Evolutionary conservation across 2,797 vertebrate genomes (phyloP).

Genomic region (Erpetoichthys calabaricus): DNA sequence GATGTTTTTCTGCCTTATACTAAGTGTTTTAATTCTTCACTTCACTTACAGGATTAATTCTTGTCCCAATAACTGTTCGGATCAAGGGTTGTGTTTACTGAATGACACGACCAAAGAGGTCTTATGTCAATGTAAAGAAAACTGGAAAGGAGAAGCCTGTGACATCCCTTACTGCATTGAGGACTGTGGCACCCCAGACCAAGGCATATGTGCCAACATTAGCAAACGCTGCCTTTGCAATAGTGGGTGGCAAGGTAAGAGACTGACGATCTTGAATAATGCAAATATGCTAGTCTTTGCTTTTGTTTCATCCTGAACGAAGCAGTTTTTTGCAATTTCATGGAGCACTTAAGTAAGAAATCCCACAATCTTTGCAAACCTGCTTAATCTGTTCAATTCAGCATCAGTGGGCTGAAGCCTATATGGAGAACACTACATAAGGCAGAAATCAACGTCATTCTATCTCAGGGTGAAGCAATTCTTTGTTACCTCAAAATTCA

Average conservation of each 20-base stretch:
- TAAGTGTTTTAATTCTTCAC: no score
- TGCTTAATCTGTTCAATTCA: no score
- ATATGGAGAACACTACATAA: no score
- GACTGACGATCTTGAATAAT: slow-evolving; percentile 4
- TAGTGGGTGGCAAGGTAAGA: slow-evolving; percentile 76
- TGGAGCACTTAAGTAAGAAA: no score
- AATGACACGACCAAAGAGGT: slow-evolving; percentile 39
- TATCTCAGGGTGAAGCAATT: no score
- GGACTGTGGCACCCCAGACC: slow-evolving; percentile 57
- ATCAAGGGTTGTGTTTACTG: slow-evolving; percentile 59
- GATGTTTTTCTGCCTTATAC: no score
- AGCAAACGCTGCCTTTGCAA: slow-evolving; percentile 56
- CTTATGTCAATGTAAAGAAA: slow-evolving; percentile 59
- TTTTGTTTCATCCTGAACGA: no score
- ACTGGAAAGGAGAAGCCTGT: slow-evolving; percentile 88
- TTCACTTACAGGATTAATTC: slow-evolving; percentile 55
- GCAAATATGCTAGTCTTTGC: slow-evolving; percentile 26
- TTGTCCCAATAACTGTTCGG: slow-evolving; percentile 88
- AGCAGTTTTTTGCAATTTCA: no score
- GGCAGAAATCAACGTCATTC: no score
- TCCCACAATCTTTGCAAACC: no score
- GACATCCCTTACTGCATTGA: slow-evolving; percentile 66
- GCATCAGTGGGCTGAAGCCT: no score
- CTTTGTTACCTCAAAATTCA: no score
- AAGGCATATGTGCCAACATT: slow-evolving; percentile 51